A percentile compares a stretch with the other conserved stretches of the same genome.
Conservation (phyloP, 2,113 vertebrate genomes). For the Cacatua alba region DNA sequence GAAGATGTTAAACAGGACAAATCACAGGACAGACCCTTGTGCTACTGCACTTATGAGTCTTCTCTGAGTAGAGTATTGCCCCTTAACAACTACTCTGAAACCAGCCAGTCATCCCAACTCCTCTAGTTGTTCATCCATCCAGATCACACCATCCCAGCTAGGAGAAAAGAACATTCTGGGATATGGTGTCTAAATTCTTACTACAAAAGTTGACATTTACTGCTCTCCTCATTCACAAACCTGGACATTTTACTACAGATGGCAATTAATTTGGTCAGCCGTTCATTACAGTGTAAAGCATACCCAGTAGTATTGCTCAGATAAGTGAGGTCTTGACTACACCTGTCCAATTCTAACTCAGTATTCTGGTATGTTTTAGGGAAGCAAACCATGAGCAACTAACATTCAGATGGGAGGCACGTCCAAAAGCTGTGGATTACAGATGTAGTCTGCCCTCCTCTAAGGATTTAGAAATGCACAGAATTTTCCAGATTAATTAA, state of each 20-base stretch:
- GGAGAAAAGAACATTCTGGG: not conserved
- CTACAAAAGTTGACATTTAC: not conserved
- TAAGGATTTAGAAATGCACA: not conserved
- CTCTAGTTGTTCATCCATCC: not conserved
- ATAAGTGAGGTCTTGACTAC: not conserved
- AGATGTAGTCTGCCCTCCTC: not conserved
- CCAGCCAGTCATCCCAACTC: not conserved
- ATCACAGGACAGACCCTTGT: not conserved
- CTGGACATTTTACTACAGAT: not conserved
- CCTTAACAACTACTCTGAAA: not conserved
- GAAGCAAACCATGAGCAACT: not conserved
- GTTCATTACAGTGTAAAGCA: not conserved
- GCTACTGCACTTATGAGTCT: not conserved
- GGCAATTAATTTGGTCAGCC: not conserved
- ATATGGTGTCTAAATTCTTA: not conserved
- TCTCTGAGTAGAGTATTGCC: not conserved
- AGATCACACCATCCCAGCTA: not conserved
- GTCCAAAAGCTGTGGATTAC: not conserved
- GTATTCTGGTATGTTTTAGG: not conserved
- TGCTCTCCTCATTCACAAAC: not conserved
- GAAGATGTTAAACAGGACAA: not conserved
- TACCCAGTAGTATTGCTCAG: not conserved
- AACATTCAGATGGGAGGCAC: not conserved
- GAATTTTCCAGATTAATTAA: not conserved
- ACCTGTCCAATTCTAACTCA: not conserved